Evolutionary conservation across 2,888 invertebrate genomes (phyloP).

Genomic region (Aethes cnicana): DNA sequence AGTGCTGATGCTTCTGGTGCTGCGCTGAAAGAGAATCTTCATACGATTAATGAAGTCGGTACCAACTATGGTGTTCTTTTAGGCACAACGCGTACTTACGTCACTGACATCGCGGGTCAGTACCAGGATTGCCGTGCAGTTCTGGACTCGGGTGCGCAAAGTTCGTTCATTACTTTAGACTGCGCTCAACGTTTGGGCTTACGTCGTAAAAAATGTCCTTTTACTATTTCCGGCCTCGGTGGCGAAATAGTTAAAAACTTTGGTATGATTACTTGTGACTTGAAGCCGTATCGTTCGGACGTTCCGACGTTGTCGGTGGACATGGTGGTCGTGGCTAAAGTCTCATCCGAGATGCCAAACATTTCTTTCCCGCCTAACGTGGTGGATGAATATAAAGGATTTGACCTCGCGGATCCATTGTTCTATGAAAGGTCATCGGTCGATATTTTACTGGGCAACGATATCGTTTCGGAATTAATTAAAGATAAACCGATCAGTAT

Average conservation of each 20-base stretch:
- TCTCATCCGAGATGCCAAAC: background rate
- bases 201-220: background rate
- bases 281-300: background rate
- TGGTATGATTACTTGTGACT: background rate
- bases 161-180: too few relatives aligned
- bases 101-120: background rate
- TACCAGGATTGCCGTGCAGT: background rate
- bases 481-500: background rate
- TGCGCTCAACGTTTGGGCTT: background rate
- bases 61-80: slow-evolving; percentile 5
- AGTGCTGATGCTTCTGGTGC: background rate
- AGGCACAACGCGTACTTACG: slow-evolving; percentile 1
- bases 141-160: too few relatives aligned
- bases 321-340: slow-evolving; percentile 1
- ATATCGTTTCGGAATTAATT: background rate
- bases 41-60: background rate
- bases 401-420: background rate
- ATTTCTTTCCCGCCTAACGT: background rate
- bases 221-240: background rate
- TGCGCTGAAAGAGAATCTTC: background rate
- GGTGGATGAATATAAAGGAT: background rate
- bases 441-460: background rate
- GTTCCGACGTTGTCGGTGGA: background rate
- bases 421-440: background rate
- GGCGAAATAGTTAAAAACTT: background rate